Conservation (phyloP, 1,140 invertebrate species). For the Drosophila ficusphila region DNA sequence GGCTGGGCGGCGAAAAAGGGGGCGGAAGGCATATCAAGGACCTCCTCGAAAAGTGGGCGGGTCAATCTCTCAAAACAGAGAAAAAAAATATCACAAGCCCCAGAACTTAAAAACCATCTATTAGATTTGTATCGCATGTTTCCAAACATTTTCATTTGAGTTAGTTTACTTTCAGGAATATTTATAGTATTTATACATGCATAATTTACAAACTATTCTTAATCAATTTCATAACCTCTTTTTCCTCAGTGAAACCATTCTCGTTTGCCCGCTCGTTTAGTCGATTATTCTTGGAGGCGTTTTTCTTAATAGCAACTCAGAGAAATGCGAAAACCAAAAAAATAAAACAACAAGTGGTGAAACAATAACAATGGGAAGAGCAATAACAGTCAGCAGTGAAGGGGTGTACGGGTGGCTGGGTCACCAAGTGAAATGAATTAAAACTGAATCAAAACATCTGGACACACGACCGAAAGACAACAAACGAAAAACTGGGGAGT, state of each 20-base stretch:
- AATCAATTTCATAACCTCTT: too few species aligned
- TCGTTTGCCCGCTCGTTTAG: constrained; percentile 75
- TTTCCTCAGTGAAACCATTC: constrained; percentile 47
- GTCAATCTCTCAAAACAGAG: neutral
- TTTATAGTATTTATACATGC: too few species aligned
- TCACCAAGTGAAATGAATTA: constrained; percentile 76
- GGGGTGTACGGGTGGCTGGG: constrained; percentile 32
- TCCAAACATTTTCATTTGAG: too few species aligned
- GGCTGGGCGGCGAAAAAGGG: neutral
- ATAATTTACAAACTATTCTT: too few species aligned
- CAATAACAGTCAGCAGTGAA: constrained; percentile 59
- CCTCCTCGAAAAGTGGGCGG: neutral
- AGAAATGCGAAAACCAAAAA: constrained; percentile 48
- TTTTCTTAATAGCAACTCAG: constrained; percentile 75
- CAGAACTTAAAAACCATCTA: too few species aligned
- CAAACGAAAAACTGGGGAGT: constrained; percentile 24
- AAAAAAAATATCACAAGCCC: too few species aligned
- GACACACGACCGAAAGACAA: constrained; percentile 70
- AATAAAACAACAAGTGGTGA: constrained; percentile 39
- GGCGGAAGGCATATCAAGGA: constrained; percentile 16
- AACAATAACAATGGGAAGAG: constrained; percentile 44
- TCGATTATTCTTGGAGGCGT: constrained; percentile 80
- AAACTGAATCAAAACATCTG: constrained; percentile 82
- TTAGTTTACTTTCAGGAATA: too few species aligned
- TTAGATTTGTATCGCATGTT: too few species aligned